Evolutionary conservation across 2,113 vertebrate species (phyloP).

Genomic region (Hyaena hyaena): DNA sequence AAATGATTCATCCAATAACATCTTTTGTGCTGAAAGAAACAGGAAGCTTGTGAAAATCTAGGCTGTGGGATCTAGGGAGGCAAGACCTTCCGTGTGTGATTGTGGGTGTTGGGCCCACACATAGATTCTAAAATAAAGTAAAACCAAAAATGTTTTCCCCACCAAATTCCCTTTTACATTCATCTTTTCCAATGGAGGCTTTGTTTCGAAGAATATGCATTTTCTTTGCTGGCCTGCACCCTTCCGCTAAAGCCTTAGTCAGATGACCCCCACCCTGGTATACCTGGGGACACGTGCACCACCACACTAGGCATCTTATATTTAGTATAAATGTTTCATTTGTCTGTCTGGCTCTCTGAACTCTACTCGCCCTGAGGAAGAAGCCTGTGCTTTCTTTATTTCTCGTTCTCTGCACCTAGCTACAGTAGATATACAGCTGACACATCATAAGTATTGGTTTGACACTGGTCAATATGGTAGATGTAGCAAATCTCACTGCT

Average conservation of each 20-base stretch:
- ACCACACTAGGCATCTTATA: accelerated
- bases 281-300: not conserved
- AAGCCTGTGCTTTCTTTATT: not conserved
- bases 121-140: not conserved
- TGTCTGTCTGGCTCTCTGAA: not conserved
- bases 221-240: not conserved
- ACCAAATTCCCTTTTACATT: not conserved
- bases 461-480: not conserved
- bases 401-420: not conserved
- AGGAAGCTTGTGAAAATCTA: not conserved
- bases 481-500: not conserved
- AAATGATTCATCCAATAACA: not conserved
- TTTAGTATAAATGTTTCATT: not conserved
- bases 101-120: not conserved
- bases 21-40: not conserved
- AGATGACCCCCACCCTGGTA: not conserved
- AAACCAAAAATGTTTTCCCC: not conserved
- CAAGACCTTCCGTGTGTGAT: accelerated
- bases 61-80: not conserved
- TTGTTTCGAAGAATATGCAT: not conserved
- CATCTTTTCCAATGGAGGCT: not conserved
- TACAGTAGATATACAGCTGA: not conserved
- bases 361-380: not conserved
- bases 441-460: not conserved
- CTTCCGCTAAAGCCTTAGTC: not conserved